Conservation (phyloP, 2,888 invertebrate species). For the Hanleya hanleyi region DNA sequence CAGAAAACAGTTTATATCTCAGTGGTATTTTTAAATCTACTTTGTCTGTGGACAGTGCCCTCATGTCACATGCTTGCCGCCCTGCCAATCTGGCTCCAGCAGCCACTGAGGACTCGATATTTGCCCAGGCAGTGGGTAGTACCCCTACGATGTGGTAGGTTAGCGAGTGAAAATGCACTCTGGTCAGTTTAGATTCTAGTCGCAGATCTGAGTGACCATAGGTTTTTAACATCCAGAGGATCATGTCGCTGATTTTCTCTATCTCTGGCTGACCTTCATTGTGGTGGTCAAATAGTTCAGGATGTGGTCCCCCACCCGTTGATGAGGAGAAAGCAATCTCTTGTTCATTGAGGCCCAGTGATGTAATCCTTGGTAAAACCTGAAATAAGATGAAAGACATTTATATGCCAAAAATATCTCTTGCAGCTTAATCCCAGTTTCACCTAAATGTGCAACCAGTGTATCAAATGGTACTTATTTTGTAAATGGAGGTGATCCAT, state of each 20-base stretch:
- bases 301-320: slow-evolving; percentile 72
- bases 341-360: slow-evolving; percentile 75
- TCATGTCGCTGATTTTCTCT: slow-evolving; percentile 74
- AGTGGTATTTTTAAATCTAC: slow-evolving; percentile 71
- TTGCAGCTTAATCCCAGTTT: too few relatives aligned
- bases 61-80: slow-evolving; percentile 71
- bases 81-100: slow-evolving; percentile 74
- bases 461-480: too few relatives aligned
- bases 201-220: slow-evolving; percentile 70
- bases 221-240: slow-evolving; percentile 73
- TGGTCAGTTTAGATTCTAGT: slow-evolving; percentile 68
- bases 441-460: too few relatives aligned
- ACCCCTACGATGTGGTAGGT: slow-evolving; percentile 74
- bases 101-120: slow-evolving; percentile 72
- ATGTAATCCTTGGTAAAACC: slow-evolving; percentile 69
- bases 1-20: slow-evolving; percentile 63
- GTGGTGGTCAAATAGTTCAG: slow-evolving; percentile 9
- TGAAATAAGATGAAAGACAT: slow-evolving; percentile 40
- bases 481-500: too few relatives aligned
- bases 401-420: too few relatives aligned
- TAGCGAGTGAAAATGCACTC: slow-evolving; percentile 75
- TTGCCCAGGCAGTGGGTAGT: slow-evolving; percentile 71
- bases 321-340: slow-evolving; percentile 73
- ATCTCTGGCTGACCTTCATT: slow-evolving; percentile 69
- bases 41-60: slow-evolving; percentile 55